Base-by-base conservation (phyloP, 2,888 invertebrate genomes). In the Entomobrya multifasciata region DNA sequence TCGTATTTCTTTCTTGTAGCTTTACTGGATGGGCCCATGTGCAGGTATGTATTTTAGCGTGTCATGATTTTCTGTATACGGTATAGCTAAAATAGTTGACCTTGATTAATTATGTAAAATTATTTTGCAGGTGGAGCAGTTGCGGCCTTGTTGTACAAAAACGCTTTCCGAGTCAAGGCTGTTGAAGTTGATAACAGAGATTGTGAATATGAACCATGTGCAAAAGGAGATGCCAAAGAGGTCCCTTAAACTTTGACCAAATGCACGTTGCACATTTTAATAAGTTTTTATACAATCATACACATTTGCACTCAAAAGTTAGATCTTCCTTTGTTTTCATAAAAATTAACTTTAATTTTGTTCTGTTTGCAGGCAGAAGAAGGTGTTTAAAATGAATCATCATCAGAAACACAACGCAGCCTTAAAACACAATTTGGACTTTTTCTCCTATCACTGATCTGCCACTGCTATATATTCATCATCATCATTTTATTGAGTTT, bases 1-100 rank as follows among this genome's bases (percentile, higher is more conserved):
- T 55, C 60, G 62, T 65, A 22, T 86, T 70, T 80, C 47, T 52
- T 13, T 52, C 4, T 36, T 36, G 41, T 67, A 90, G 90, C 78
- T 91, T 62, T 90, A 91, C 74, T 90, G 90, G 90, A 89, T 90
- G 88, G 91, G 90, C 25, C 90, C 90, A n/a, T 90, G 90, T 67
- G 90, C 81, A 30, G 86, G 85, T 85, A 79, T 44, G 36, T 5
- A 25, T 49, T n/a, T n/a, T n/a, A n/a, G n/a, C n/a, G n/a, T n/a
- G n/a, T n/a, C n/a, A n/a, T n/a, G n/a, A n/a, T n/a, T n/a, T n/a
- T n/a, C n/a, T n/a, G n/a, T n/a, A n/a, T n/a, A n/a, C n/a, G n/a
- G n/a, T n/a, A n/a, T n/a, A n/a, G n/a, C n/a, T n/a, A n/a, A n/a
- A n/a, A n/a, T n/a, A n/a, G n/a, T n/a, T n/a, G n/a, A n/a, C n/a